Evolutionary conservation across 2,797 vertebrate species (phyloP), one percentile per base, ranked within the genome.

Genomic region (Myripristis jacobus): DNA sequence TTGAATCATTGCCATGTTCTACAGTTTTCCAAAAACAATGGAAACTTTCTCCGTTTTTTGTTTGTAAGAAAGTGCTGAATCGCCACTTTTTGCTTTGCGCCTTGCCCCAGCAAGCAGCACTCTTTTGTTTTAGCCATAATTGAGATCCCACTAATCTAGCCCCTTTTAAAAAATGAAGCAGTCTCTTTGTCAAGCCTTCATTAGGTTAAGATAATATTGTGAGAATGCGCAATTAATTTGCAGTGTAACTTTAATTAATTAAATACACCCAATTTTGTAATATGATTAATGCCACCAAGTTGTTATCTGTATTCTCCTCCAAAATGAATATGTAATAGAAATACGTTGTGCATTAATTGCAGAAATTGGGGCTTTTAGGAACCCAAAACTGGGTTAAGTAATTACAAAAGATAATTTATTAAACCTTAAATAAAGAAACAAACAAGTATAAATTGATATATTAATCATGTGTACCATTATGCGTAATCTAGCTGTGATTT

Each of bases 401-500:
- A 98, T 99, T 97, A 96, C 90, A 92, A 92, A 89, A 91, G 89
- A 92, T 95, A 93, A 95, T 94, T 96, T 95, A 96, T 95, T 95
- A 92, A 96, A 93, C 90, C 87, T 90, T 89, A 89, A 91, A 88
- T 93, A 92, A 86, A 83, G 95, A 97, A 98, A 98, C 95, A 99
- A 99, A 98, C 96, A 98, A 95, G 91, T 94, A 91, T 94, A 95
- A 97, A 98, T 96, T 95, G 95, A 94, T 93, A 95, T 94, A 97
- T 97, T 98, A 97, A 98, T 98, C 97, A 96, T 93, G 92, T 84
- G 87, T 89, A 92, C 92, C 91, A 93, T 95, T 94, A 94, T 88
- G 93, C 93, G 93, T 94, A 96, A 96, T 96, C 94, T 94, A 89
- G 89, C 86, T 86, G 92, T 88, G 95, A 94, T 95, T 95, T 93